phyloP scores from a whole-genome alignment of 2,888 invertebrate species.

The Gonocerus acuteangulatus region DNA sequence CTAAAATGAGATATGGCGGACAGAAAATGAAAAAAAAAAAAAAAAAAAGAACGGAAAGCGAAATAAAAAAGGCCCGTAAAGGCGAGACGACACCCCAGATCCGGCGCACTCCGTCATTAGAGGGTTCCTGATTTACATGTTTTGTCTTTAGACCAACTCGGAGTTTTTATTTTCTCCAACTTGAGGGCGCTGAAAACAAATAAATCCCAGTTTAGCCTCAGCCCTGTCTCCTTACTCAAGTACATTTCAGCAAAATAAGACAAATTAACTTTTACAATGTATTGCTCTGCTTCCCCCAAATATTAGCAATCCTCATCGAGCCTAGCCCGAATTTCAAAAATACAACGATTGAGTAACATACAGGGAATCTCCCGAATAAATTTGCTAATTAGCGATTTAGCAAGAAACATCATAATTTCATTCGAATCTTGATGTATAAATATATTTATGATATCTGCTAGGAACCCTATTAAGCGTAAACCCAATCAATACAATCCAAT shows the following conservation, averaged over 20 bases:
- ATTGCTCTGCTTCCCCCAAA: too few relatives aligned
- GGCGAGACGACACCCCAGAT: not conserved
- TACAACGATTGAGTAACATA: too few relatives aligned
- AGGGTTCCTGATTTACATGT: conserved; percentile 17
- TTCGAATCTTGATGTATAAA: too few relatives aligned
- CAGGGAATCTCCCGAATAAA: too few relatives aligned
- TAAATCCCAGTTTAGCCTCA: conserved; percentile 15
- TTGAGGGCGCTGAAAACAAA: conserved; percentile 13
- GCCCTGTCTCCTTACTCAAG: not conserved
- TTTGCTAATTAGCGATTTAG: too few relatives aligned
- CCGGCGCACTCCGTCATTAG: conserved; percentile 7
- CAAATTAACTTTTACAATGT: not conserved
- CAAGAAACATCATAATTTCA: too few relatives aligned
- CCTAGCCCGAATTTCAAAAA: too few relatives aligned
- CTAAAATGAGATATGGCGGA: not conserved
- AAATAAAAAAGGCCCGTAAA: not conserved
- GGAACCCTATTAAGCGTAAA: too few relatives aligned
- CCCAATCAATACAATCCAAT: too few relatives aligned
- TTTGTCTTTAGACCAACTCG: conserved; percentile 11
- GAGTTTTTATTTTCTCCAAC: not conserved
- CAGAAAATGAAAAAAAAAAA: not conserved
- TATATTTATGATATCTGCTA: too few relatives aligned
- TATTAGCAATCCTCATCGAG: too few relatives aligned
- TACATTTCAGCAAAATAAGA: not conserved
- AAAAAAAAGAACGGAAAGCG: not conserved